Conservation (phyloP, 2,113 vertebrate species). For the Gracilinanus agilis region DNA sequence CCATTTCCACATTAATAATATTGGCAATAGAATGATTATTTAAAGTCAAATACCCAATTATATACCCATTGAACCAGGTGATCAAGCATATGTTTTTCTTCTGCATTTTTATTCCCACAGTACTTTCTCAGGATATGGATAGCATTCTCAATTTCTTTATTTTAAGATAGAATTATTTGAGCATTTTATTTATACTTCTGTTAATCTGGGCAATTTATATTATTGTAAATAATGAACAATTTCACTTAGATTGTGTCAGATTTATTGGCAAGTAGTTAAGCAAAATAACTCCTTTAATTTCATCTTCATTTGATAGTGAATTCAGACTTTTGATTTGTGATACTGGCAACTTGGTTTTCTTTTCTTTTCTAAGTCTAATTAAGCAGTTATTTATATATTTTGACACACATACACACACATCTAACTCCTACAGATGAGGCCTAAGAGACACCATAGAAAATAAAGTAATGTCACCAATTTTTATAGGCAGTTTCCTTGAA, state of each 20-base stretch:
- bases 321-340: not conserved
- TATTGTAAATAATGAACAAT: not conserved
- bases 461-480: not conserved
- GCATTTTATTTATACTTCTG: not conserved
- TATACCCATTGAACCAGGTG: too few species aligned
- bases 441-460: not conserved
- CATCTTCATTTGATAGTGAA: not conserved
- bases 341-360: not conserved
- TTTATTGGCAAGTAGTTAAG: not conserved
- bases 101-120: too few species aligned
- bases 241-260: not conserved
- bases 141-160: too few species aligned
- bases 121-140: too few species aligned
- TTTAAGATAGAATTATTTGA: not conserved
- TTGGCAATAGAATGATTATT: too few species aligned
- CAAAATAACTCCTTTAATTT: not conserved
- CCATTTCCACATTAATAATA: too few species aligned
- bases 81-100: too few species aligned
- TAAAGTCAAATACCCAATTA: too few species aligned
- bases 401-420: not conserved
- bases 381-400: not conserved
- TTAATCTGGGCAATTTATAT: not conserved
- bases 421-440: not conserved
- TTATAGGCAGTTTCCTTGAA: not conserved
- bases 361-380: not conserved